Evolutionary conservation across 2,797 vertebrate genomes (phyloP).

Genomic region (Setipinna tenuifilis): DNA sequence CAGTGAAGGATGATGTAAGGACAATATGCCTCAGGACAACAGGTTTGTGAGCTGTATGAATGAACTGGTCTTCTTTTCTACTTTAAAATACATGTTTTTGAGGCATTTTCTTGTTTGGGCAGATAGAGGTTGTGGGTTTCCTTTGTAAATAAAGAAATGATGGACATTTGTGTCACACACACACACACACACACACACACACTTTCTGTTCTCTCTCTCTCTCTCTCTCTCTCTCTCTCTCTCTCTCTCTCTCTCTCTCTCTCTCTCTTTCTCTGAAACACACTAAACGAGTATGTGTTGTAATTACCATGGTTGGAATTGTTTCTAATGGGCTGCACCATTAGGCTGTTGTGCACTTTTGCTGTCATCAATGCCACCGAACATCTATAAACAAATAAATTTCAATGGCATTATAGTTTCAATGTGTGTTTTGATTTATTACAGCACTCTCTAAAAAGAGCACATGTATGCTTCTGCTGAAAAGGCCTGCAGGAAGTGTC

Average conservation of each 20-base stretch:
- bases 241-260: neutral
- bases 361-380: neutral
- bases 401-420: too few relatives aligned
- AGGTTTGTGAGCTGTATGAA: neutral
- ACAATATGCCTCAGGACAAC: neutral
- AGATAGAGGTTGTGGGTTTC: too few relatives aligned
- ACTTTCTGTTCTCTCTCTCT: conserved; percentile 14
- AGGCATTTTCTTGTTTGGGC: neutral
- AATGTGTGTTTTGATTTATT: neutral
- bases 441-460: neutral
- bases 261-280: neutral
- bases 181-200: neutral
- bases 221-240: neutral
- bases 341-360: neutral
- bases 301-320: neutral
- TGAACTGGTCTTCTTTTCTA: neutral
- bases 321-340: neutral
- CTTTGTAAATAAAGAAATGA: neutral
- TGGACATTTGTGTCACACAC: neutral
- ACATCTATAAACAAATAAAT: neutral
- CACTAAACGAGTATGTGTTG: neutral
- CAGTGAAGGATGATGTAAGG: neutral
- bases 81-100: neutral
- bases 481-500: too few relatives aligned
- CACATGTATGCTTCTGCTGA: neutral